A percentile compares a stretch with the other conserved stretches of the same genome.
Conservation (phyloP, 1,140 invertebrate genomes). For the Drosophila eugracilis region DNA sequence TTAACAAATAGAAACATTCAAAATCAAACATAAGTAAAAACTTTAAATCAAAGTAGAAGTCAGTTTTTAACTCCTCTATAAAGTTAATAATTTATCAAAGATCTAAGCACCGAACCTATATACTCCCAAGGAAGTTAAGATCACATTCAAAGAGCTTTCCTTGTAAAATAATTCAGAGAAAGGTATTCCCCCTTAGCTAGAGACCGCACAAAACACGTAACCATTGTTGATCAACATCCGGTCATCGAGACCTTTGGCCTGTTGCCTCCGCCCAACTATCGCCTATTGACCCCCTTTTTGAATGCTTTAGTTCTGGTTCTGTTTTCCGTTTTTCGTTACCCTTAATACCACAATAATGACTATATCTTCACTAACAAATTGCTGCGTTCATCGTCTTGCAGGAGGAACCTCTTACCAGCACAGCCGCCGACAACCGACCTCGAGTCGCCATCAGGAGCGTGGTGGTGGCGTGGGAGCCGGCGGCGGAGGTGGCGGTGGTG, state of each 20-base stretch:
- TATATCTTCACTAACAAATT: constrained; percentile 6
- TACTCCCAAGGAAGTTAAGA: no score
- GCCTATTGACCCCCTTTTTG: constrained; percentile 50
- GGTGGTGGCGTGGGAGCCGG: constrained; percentile 56
- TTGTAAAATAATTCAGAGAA: background rate
- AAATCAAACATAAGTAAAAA: no score
- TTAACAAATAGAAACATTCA: no score
- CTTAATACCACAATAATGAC: background rate
- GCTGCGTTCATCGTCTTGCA: constrained; percentile 63
- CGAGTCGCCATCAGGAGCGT: constrained; percentile 70
- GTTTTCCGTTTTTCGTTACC: constrained; percentile 61
- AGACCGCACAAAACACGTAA: background rate
- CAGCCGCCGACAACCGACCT: constrained; percentile 70
- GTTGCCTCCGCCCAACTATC: constrained; percentile 19
- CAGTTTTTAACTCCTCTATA: no score
- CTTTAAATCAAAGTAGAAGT: no score
- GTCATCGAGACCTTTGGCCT: constrained; percentile 1
- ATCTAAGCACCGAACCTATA: no score
- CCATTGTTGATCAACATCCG: constrained; percentile 2
- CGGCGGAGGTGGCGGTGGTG: constrained; percentile 13
- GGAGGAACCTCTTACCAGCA: constrained; percentile 82
- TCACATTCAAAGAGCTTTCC: no score
- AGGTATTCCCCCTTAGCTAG: background rate
- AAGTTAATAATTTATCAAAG: no score
- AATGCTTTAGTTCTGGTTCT: constrained; percentile 75